Evolutionary conservation across 2,888 invertebrate species (phyloP), one percentile per base, ranked within the genome.

Genomic region (Hololepta plana): DNA sequence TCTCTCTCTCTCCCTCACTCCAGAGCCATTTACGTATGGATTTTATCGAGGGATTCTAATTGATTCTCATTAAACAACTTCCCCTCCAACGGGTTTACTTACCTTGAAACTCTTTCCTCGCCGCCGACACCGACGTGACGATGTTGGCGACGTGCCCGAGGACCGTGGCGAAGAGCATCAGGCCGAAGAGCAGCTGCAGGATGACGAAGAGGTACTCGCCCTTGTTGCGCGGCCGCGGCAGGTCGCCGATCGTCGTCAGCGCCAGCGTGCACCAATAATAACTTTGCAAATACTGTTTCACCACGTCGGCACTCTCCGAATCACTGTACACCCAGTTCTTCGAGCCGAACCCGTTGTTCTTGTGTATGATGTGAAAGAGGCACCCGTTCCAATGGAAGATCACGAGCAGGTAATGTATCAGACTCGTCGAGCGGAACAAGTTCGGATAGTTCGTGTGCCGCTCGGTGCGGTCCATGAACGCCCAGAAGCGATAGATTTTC

Each of bases 311-410:
- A 39, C 75, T 72, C 51, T 82, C 81, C 46, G 76, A 72, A 53
- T 82, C 82, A 53, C 73, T 74, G 57, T 80, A 55, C 57, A 84
- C 84, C 85, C 85, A 85, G 59, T 84, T 81, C 60, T 79, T 79
- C 59, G 82, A 82, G 47, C 87, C 87, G 60, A 88, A 88, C 43
- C 85, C 87, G 62, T 85, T 80, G 64, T 87, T 87, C 65, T 87
- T 85, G 67, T 84, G 77, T 55, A 91, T 85, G 56, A 95, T 80
- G 67, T 91, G 87, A 65, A 90, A 93, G 58, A 96, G 69, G 64
- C 95, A 96, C 51, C 93, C 93, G 61, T 96, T 96, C 95, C 95
- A 96, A 68, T 96, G 96, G 64, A 95, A 95, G 60, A 95, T 87
- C 62, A 91, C 91, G 62, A 93, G 67, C 51, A 93, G 72, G 67